Evolutionary conservation across 2,113 vertebrate genomes (phyloP), one percentile per base, ranked within the genome.

Genomic region (Otus sunia): DNA sequence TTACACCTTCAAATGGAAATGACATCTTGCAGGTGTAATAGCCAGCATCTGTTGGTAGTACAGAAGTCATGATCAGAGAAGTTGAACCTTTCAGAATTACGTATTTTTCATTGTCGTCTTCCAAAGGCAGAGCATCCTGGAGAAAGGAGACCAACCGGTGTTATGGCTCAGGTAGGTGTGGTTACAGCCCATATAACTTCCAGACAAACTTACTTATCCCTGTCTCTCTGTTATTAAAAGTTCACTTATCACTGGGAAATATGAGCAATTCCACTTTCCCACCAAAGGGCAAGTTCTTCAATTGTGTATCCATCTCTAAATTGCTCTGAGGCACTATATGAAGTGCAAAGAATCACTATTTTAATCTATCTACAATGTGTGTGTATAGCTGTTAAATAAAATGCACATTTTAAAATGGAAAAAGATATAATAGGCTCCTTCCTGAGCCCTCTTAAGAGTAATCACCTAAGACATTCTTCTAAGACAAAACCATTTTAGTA

Each of bases 1-100:
- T 76, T 36, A 15, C 97, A 37, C 96, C 93, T 72, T 98, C 90
- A 32, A 98, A 95, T 10, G 67, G 68, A 83, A 98, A 98, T 0
- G 26, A 36, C 66, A 98, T 76, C 45, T 93, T 89, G 67, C 99
- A 99, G 78, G 94, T 98, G 95, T 99, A 99, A 49, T 98, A 96
- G 26, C 99, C 99, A 0, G 94, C 90, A 0, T 99, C 98, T 27
- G 94, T 86, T 17, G 26, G 58, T 7, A 84, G 94, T n/a, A 99
- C 98, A 6, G 97, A 93, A 15, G 89, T 89, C 81, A 99, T 91
- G 21, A 96, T 63, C 37, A 98, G 97, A 53, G 59, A 95, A 1
- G 56, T 20, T 0, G 91, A 97, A 29, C 86, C 94, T 12, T 80
- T 76, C 49, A 78, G 67, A 12, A 23, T 97, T 10, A 58, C 7